Evolutionary conservation across 2,888 invertebrate species (phyloP).

Genomic region (Ophion costatus): DNA sequence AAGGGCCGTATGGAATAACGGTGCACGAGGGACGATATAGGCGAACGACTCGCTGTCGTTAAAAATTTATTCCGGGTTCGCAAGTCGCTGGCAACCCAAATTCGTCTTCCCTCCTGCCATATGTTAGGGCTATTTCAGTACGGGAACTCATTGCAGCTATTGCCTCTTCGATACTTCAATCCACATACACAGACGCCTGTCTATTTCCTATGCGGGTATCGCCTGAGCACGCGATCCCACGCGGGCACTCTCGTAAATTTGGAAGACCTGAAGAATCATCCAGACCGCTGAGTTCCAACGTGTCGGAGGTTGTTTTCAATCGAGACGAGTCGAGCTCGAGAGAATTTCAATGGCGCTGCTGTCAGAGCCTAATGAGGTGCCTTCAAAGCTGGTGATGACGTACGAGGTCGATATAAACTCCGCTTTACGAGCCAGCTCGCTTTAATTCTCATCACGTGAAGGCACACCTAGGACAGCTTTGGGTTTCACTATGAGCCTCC

Average conservation of each 20-base stretch:
- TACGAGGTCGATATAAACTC: too few species aligned
- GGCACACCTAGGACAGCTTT: background rate
- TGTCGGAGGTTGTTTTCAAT: background rate
- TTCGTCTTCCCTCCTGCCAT: conserved; percentile 57
- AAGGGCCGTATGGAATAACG: conserved; percentile 20
- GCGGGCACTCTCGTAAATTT: conserved; percentile 12
- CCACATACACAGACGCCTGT: background rate
- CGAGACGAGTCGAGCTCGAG: background rate
- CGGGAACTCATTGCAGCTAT: conserved; percentile 53
- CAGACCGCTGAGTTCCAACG: background rate
- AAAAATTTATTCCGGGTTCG: conserved; percentile 62
- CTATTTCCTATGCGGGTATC: background rate
- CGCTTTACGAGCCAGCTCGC: too few species aligned
- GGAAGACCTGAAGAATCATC: conserved; percentile 33
- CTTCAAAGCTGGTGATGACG: background rate
- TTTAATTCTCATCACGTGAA: background rate
- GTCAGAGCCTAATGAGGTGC: background rate
- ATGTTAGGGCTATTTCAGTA: conserved; percentile 23
- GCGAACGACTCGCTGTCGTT: conserved; percentile 48
- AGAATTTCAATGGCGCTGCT: background rate
- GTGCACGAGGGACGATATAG: conserved; percentile 18
- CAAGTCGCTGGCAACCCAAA: conserved; percentile 57
- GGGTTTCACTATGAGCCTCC: background rate
- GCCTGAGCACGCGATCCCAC: conserved; percentile 18
- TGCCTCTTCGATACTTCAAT: conserved; percentile 43